Evolutionary conservation across 2,888 invertebrate genomes (phyloP), one percentile per base, ranked within the genome.

Genomic region (Lithophane ornitopus): DNA sequence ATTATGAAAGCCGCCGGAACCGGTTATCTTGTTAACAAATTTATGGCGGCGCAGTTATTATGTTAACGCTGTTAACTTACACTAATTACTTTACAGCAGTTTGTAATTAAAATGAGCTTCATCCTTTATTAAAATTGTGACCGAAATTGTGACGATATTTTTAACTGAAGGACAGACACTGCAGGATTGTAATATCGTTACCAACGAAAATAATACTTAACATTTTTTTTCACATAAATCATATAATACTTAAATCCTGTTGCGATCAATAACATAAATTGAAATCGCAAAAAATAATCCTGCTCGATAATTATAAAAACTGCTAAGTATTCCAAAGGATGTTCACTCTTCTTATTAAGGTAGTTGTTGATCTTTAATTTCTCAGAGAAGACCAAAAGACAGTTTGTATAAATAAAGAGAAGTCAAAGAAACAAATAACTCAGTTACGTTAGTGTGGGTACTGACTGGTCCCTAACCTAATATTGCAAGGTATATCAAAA

Each of bases 1-100:
- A 19, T 56, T 44, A 16, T 2, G 11, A 11, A n/a, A 70, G 44
- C 28, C 39, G 28, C 71, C 58, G 70, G 65, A 74, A 61, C 68
- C 22, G 56, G 83, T 78, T 78, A 82, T 82, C 83, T 85, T 70
- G 59, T 67, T 34, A 52, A 74, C 63, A 59, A 65, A 74, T 70
- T 72, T 52, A 70, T 70, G 44, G 58, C 46, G 34, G 28, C 58
- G 69, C 28, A 52, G 52, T 76, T 54, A 82, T 69, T 69, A 72
- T 82, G 78, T 72, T 70, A 66, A 59, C 65, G 68, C 19, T 76
- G 70, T 46, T 71, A 59, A 69, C 54, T 71, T 74, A 41, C 54
- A 67, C 62, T 76, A 70, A 85, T 81, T 81, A 73, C 72, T 85
- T 75, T 56, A 70, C 67, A 70, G 63, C 54, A 70, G 72, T 59